These are phyloP conservation scores for Oryzias curvinotus DNA, from an alignment of 2,113 vertebrate species.

Conservation along the genomic window DNA sequence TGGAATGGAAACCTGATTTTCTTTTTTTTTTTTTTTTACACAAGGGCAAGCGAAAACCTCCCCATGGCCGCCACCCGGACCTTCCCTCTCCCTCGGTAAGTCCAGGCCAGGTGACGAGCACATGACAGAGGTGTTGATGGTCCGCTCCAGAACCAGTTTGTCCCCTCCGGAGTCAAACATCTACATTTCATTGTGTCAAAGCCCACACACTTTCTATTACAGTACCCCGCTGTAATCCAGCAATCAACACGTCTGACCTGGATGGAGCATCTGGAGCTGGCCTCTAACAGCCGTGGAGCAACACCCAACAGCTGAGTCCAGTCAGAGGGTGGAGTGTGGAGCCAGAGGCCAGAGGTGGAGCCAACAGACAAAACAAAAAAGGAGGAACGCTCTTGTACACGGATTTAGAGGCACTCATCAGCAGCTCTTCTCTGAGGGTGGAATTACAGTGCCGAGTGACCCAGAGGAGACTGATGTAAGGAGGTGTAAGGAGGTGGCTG, in stretches of 20 bases:
- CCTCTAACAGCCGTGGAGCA: constrained; percentile 44
- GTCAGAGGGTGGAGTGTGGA: constrained; percentile 50
- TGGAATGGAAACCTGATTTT: too few species aligned
- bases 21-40: too few species aligned
- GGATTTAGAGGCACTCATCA: constrained; percentile 21
- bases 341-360: background rate
- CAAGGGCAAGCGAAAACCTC: background rate
- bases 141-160: constrained; percentile 21
- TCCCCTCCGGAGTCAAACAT: constrained; percentile 34
- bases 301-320: constrained; percentile 69
- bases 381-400: constrained; percentile 2
- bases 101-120: background rate
- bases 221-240: constrained; percentile 20
- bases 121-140: constrained; percentile 39
- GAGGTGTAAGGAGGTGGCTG: constrained; percentile 8
- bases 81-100: constrained; percentile 7
- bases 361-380: constrained; percentile 5
- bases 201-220: constrained; percentile 17
- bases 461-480: constrained; percentile 8
- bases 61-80: constrained; percentile 15
- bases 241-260: constrained; percentile 33
- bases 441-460: constrained; percentile 33
- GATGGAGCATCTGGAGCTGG: constrained; percentile 11
- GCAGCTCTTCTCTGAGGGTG: constrained; percentile 14
- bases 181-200: constrained; percentile 32